Percentiles rank a stretch among this genome's conserved stretches.
These are phyloP conservation scores for Schizotus pectinicornis DNA, from an alignment of 2,888 invertebrate species.

Conservation along the genomic window DNA sequence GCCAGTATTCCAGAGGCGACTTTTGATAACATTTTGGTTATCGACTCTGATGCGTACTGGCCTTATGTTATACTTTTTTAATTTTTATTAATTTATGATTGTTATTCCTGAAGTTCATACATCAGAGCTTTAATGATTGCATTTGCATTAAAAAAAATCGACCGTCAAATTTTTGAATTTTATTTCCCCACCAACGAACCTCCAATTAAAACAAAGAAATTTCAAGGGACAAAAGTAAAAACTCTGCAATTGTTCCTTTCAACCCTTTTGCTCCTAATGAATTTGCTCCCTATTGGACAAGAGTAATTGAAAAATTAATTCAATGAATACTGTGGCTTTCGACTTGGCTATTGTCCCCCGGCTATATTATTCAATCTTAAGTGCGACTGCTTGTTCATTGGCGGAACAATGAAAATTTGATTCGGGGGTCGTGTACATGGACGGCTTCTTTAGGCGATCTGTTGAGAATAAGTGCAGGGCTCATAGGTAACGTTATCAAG, in stretches of 20 bases:
- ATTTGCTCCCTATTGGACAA: constrained; percentile 53
- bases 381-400: too few relatives aligned
- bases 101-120: constrained; percentile 14
- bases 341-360: constrained; percentile 48
- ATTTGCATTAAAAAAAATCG: constrained; percentile 5
- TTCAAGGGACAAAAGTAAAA: neutral
- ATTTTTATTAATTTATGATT: constrained; percentile 10
- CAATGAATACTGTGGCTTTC: constrained; percentile 57
- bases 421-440: too few relatives aligned
- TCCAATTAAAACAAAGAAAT: too few relatives aligned
- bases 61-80: neutral
- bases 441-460: too few relatives aligned
- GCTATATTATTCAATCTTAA: constrained; percentile 40
- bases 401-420: too few relatives aligned
- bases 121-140: neutral
- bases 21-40: too few relatives aligned
- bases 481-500: constrained; percentile 51
- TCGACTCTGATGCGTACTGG: too few relatives aligned
- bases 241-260: constrained; percentile 48
- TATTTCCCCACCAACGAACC: constrained; percentile 33
- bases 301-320: constrained; percentile 58
- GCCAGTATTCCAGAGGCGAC: too few relatives aligned
- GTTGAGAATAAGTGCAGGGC: constrained; percentile 5
- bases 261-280: constrained; percentile 32
- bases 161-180: neutral